A percentile compares a stretch with the other conserved stretches of the same genome.
phyloP scores from a whole-genome alignment of 2,797 vertebrate genomes.

The Myotis findleyi region DNA sequence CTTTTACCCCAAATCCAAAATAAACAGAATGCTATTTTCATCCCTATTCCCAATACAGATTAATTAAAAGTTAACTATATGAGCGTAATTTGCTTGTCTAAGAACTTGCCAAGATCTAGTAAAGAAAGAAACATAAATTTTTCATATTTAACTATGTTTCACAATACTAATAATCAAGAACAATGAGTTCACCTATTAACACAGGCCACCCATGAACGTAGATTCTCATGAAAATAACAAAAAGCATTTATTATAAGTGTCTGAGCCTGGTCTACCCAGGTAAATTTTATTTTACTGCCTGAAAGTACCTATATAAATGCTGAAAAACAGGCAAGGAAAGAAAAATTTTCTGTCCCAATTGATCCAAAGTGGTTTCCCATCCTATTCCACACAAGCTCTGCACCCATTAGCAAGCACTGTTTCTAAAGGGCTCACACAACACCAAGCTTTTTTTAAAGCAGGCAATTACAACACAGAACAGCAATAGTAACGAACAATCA shows the following conservation, averaged over 20 bases:
- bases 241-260: neutral
- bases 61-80: slow-evolving; percentile 57
- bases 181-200: slow-evolving; percentile 43
- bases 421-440: slow-evolving; percentile 46
- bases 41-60: neutral
- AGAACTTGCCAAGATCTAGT: neutral
- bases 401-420: slow-evolving; percentile 37
- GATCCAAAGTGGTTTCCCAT: neutral
- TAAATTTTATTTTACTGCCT: neutral
- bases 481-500: neutral
- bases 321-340: neutral
- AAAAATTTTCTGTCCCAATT: neutral
- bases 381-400: neutral
- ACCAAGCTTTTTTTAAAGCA: neutral
- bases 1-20: slow-evolving; percentile 41
- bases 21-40: slow-evolving; percentile 18
- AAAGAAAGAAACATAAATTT: slow-evolving; percentile 37
- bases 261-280: neutral
- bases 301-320: slow-evolving; percentile 10
- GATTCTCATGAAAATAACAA: neutral
- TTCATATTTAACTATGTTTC: slow-evolving; percentile 37
- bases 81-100: slow-evolving; percentile 13
- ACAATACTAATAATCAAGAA: slow-evolving; percentile 24
- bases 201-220: neutral
- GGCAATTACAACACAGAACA: slow-evolving; percentile 26